Conservation (phyloP, 1,140 invertebrate genomes). For the Metaphire vulgaris region DNA sequence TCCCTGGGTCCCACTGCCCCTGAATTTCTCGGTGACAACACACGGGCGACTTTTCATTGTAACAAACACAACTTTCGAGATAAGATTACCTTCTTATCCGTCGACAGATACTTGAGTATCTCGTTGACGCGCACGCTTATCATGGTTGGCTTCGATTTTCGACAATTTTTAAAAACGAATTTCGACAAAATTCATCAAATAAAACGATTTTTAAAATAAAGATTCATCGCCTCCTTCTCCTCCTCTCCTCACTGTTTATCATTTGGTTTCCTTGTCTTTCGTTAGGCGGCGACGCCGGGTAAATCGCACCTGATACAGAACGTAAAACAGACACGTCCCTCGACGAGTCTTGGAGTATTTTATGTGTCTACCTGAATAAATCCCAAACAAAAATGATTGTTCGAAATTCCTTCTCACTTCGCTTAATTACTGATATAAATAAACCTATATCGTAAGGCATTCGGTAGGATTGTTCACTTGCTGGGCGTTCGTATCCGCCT, state of each 20-base stretch:
- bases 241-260: slow-evolving; percentile 2
- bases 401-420: too few relatives aligned
- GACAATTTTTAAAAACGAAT: neutral
- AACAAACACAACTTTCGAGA: too few relatives aligned
- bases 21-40: too few relatives aligned
- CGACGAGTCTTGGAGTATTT: too few relatives aligned
- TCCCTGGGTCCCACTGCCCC: too few relatives aligned
- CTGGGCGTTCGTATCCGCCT: neutral
- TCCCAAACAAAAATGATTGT: neutral
- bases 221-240: too few relatives aligned
- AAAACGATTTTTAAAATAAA: too few relatives aligned
- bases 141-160: neutral
- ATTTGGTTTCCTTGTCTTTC: neutral
- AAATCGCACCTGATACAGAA: neutral
- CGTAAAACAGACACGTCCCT: neutral
- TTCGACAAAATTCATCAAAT: neutral
- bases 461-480: neutral
- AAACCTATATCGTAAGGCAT: neutral
- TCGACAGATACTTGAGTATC: neutral
- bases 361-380: neutral
- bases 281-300: neutral
- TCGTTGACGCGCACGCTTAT: neutral
- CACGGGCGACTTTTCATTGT: too few relatives aligned
- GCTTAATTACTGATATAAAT: too few relatives aligned
- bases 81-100: neutral